phyloP scores from a whole-genome alignment of 2,797 vertebrate genomes.

The Mionectes olivaceus region DNA sequence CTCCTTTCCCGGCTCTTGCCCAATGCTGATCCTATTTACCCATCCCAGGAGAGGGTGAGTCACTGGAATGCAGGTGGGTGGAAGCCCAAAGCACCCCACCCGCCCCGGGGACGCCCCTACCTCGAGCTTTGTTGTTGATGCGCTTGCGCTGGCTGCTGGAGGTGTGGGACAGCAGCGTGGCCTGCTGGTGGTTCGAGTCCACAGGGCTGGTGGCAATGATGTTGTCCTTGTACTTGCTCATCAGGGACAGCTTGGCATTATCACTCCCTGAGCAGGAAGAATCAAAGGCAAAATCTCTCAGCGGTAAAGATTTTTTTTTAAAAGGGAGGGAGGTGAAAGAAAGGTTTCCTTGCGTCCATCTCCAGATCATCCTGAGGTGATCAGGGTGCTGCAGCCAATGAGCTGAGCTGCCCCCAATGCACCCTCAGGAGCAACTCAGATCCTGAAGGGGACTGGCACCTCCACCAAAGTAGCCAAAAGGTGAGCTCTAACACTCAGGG shows the following conservation, averaged over 20 bases:
- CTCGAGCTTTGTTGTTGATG: conserved; percentile 94
- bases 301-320: not conserved
- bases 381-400: not conserved
- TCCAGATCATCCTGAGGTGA: not conserved
- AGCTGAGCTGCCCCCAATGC: accelerated
- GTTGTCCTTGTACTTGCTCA: conserved; percentile 99
- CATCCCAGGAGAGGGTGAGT: not conserved
- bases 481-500: not conserved
- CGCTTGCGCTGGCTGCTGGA: conserved; percentile 96
- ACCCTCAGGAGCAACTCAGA: not conserved
- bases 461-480: not conserved
- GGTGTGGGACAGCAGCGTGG: conserved; percentile 93
- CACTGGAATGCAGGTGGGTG: not conserved
- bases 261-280: conserved; percentile 86
- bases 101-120: conserved; percentile 64
- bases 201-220: conserved; percentile 97
- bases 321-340: not conserved
- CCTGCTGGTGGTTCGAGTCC: conserved; percentile 96
- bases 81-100: not conserved
- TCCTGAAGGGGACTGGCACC: not conserved
- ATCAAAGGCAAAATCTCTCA: conserved; percentile 56
- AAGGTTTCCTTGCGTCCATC: not conserved
- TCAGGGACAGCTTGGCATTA: conserved; percentile 95
- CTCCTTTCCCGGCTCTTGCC: not conserved
- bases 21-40: not conserved